These are phyloP conservation scores for Onychomys leucogaster DNA, from an alignment of 2,797 vertebrate species.

Conservation along the genomic window DNA sequence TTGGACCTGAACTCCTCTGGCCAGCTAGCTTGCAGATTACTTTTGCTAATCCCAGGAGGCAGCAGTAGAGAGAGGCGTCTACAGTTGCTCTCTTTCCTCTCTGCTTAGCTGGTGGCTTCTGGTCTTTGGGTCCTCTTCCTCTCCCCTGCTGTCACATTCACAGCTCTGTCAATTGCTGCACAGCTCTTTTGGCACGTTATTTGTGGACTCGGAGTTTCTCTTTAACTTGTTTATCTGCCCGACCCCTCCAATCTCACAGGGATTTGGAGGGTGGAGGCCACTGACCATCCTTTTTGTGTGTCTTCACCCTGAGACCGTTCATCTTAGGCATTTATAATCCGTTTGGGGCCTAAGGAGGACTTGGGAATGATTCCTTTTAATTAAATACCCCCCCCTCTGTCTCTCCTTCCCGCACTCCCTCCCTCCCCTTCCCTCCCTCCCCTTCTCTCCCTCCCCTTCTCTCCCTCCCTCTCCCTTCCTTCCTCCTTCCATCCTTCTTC, in stretches of 20 bases:
- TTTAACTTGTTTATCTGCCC: not conserved
- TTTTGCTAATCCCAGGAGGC: slow-evolving; percentile 57
- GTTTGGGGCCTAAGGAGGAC: not conserved
- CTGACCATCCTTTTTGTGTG: not conserved
- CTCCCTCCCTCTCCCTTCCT: not conserved
- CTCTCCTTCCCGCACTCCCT: not conserved
- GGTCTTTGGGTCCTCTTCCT: not conserved
- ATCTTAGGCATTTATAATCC: not conserved
- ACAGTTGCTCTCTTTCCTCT: not conserved
- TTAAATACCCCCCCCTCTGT: not conserved
- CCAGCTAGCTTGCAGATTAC: slow-evolving; percentile 43
- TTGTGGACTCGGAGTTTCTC: slow-evolving; percentile 1
- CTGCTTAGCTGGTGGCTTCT: not conserved
- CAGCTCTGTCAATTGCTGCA: not conserved
- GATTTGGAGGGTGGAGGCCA: not conserved
- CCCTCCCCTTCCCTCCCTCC: not conserved
- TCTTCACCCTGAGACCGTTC: not conserved
- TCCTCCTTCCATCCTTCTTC: not conserved
- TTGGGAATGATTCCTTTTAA: slow-evolving; percentile 44
- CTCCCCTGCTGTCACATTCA: slow-evolving; percentile 20
- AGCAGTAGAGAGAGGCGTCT: not conserved
- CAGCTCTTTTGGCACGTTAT: not conserved
- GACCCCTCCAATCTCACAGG: not conserved
- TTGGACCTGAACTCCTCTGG: slow-evolving; percentile 12
- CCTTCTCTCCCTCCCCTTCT: not conserved